A percentile compares a stretch with the other conserved stretches of the same genome.
Evolutionary conservation across 2,113 vertebrate genomes (phyloP).

Genomic region (Phyllostomus discolor): DNA sequence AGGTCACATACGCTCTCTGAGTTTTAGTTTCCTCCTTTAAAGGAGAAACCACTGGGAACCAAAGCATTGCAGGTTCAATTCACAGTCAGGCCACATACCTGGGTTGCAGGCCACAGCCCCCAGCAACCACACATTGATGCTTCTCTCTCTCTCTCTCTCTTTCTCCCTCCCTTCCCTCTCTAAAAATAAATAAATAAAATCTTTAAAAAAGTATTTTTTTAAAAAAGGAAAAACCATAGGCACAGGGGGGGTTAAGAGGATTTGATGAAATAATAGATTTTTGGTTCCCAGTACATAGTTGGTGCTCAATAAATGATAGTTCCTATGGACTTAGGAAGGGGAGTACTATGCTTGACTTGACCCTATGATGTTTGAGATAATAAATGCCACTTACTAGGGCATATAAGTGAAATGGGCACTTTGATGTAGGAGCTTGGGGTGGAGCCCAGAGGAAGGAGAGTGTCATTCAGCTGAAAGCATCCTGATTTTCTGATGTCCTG

Average conservation of each 20-base stretch:
- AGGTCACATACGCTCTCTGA: background rate
- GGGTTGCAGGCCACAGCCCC: no score
- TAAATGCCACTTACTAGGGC: background rate
- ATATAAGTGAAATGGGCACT: background rate
- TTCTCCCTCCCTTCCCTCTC: no score
- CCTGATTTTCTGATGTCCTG: background rate
- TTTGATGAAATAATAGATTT: background rate
- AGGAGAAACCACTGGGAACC: background rate
- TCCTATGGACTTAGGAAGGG: background rate
- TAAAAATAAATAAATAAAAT: no score
- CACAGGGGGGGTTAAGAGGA: background rate
- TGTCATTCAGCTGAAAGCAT: background rate
- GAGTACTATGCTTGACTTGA: background rate
- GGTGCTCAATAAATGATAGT: background rate
- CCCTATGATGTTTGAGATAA: background rate
- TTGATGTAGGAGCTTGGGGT: background rate
- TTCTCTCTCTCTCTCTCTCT: no score
- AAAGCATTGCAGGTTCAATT: no score
- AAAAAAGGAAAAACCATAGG: background rate
- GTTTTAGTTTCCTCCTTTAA: background rate
- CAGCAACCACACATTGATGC: no score
- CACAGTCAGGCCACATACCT: no score
- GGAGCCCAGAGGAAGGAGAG: background rate
- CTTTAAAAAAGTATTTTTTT: no score
- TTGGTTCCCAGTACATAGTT: background rate